Base-by-base conservation (phyloP, 2,888 invertebrate species). In the Cremastinae sp. region DNA sequence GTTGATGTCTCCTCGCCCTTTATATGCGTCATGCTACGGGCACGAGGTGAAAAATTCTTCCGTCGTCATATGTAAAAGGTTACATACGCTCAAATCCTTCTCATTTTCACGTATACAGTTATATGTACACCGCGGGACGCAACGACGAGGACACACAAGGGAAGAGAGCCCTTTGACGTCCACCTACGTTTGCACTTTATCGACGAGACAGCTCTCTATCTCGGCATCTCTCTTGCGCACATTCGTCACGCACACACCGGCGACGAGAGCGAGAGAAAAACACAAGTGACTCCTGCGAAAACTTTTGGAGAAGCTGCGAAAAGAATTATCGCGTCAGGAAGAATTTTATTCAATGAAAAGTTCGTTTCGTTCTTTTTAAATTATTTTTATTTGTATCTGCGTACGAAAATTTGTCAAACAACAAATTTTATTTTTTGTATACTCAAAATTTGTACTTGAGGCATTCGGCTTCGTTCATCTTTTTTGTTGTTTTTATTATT, bases 121-220 rank as follows among this genome's bases (percentile, higher is more conserved):
- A n/a, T n/a, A n/a, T n/a, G n/a, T n/a, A n/a, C 55, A 35, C n/a
- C 71, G 55, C 45, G 58, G 39, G 43, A 56, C 47, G 20, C 45
- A 28, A 12, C 43, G 28, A 35, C 49, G 68, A 58, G 62, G 20
- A 37, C 39, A n/a, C 20, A 37, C 5, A 14, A 22, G n/a, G 49
- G 49, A 28, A 4, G 37, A 62, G 61, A 59, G 65, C 61, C 61
- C 68, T 74, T 74, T 47, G 68, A 61, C 18, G 47, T 69, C 49
- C 45, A 75, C 66, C 72, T 56, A 58, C 71, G 71, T 72, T 58
- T 68, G 75, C 68, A 72, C 75, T 75, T 72, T 68, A 64, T 56
- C 66, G 73, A 74, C 61, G 61, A 59, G 16, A 20, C 59, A 20
- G 20, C 47, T 39, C 68, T 62, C 22, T 39, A 18, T 28, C 43